Conservation (phyloP, 1,140 invertebrate genomes). For the Metopolophium dirhodum region DNA sequence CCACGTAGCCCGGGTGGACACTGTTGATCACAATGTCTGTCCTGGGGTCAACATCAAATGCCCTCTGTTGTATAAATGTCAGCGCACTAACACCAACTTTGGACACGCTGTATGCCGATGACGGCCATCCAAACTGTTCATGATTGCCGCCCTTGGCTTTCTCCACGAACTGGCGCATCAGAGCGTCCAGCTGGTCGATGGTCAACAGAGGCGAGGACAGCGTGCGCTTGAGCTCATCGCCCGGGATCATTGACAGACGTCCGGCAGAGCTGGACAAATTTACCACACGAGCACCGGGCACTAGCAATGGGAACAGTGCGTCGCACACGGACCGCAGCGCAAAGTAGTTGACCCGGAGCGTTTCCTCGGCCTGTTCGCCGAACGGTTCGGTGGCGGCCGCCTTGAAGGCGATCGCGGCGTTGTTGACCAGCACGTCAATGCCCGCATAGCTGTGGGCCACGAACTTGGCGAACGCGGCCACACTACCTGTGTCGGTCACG, state of each 20-base stretch:
- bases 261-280: constrained; percentile 77
- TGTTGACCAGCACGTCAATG: constrained; percentile 83
- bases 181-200: constrained; percentile 66
- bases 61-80: constrained; percentile 71
- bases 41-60: constrained; percentile 64
- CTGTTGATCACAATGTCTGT: constrained; percentile 71
- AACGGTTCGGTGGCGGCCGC: constrained; percentile 69
- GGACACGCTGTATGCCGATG: constrained; percentile 72
- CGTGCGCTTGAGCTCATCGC: constrained; percentile 65
- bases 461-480: constrained; percentile 68
- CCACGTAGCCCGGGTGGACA: constrained; percentile 74
- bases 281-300: constrained; percentile 73
- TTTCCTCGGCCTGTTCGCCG: constrained; percentile 73
- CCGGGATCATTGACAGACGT: constrained; percentile 68
- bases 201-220: constrained; percentile 68
- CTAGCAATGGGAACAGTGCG: constrained; percentile 73
- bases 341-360: constrained; percentile 75
- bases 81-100: constrained; percentile 76
- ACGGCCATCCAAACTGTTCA: constrained; percentile 68
- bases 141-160: constrained; percentile 57
- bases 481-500: constrained; percentile 68
- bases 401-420: constrained; percentile 74
- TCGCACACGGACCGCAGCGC: constrained; percentile 70
- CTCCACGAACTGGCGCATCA: constrained; percentile 74
- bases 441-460: constrained; percentile 74